These are phyloP conservation scores for Meliscaeva auricollis DNA, from an alignment of 2,888 invertebrate species.

Conservation along the genomic window DNA sequence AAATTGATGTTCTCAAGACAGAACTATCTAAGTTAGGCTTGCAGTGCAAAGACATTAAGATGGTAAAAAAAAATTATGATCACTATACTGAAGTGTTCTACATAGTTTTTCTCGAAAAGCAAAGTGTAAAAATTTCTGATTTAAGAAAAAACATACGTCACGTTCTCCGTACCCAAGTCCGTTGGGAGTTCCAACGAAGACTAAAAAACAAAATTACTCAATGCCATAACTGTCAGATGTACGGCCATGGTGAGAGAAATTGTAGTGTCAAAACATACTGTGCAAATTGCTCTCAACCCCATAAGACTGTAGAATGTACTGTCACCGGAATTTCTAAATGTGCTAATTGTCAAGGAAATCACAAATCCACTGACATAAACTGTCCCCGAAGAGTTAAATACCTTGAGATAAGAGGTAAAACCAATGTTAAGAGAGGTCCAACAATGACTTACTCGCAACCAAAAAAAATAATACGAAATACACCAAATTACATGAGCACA, in stretches of 20 bases:
- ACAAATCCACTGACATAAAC: constrained; percentile 16
- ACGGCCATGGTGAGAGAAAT: constrained; percentile 3
- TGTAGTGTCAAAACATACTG: constrained; percentile 28
- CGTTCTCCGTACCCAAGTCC: constrained; percentile 21
- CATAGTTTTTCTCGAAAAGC: background rate
- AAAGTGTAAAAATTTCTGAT: constrained; percentile 15
- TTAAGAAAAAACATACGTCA: constrained; percentile 27
- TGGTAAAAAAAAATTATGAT: background rate
- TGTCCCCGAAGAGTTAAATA: constrained; percentile 37
- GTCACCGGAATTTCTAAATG: constrained; percentile 21
- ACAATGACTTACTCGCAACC: constrained; percentile 11
- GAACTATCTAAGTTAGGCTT: constrained; percentile 14
- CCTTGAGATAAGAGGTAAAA: constrained; percentile 32
- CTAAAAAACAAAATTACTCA: background rate
- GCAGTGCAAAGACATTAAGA: background rate
- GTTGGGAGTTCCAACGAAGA: constrained; percentile 19
- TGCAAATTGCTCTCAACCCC: constrained; percentile 32
- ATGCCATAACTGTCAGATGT: background rate
- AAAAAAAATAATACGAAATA: background rate
- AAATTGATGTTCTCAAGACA: constrained; percentile 17
- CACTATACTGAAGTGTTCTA: background rate
- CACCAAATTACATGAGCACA: constrained; percentile 9
- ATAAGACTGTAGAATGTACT: constrained; percentile 24
- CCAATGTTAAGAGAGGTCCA: constrained; percentile 19
- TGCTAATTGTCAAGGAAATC: constrained; percentile 34